Base-by-base conservation (phyloP, 92 coral and sea anemone species). In the Scolanthus callimorphus region DNA sequence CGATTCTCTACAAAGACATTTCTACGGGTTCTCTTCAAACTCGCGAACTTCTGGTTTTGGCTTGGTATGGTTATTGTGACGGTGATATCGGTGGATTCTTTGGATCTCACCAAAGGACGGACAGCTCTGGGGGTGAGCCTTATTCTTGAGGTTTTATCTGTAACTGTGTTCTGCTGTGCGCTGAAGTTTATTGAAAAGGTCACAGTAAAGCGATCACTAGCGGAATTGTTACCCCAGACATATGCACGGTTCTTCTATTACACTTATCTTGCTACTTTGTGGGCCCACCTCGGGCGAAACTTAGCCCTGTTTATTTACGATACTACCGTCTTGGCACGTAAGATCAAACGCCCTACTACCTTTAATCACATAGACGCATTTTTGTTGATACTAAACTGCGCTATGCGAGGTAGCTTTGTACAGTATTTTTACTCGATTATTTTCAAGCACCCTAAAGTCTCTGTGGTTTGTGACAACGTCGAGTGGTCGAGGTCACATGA, bases 31-130 rank as follows among this genome's bases (percentile, higher is more conserved):
- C 29, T 59, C 6, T 69, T 57, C 45, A 70, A 70, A 25, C 12
- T 81, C 27, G 53, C 83, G 21, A 57, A 62, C 13, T 81, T 75
- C 65, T 85, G 92, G 92, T 80, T 81, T 53, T 81, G 84, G 83
- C 10, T 69, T 9, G 29, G 39, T 17, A 39, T 77, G 59, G 24
- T 59, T 12, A 13, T 67, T 4, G 27, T 62, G 24, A n/a, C 52
- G 2, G 31, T 59, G 3, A 19, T 69, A 10, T 69, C 83, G 8
- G 52, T 38, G 6, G 10, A 49, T 23, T 53, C 58, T 3, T 4
- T 60, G 9, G 69, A 60, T 56, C 29, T 69, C 28, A 31, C 31
- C 22, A 51, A 54, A 10, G 77, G 31, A 1, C 25, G 30, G 48
- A 26, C 25, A 6, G 63, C 50, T 13, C 71, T 85, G 46, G 92